Evolutionary conservation across 2,888 invertebrate genomes (phyloP), one percentile per base, ranked within the genome.

Genomic region (Pristionchus arcanus): DNA sequence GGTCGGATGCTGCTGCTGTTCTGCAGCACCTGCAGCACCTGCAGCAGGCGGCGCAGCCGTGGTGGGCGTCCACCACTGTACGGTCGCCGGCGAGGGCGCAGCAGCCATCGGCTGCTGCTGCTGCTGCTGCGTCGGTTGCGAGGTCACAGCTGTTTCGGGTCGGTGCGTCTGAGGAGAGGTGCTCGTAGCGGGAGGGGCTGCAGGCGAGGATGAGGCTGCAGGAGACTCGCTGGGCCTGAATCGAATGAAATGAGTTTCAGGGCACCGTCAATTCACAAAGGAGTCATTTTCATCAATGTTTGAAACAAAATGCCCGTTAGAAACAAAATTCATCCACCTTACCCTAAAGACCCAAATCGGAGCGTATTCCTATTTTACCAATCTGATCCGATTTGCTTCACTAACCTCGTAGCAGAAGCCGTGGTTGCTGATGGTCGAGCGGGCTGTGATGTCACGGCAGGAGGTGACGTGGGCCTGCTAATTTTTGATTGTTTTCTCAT

Each of bases 11-110:
- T 42, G 34, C 74, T 37, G 81, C 49, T 81, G 49, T 2, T 37
- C 42, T 74, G 74, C 37, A 74, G 74, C 37, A 74, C 5, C 68
- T 28, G 28, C 68, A 42, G 77, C 42, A 42, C 3, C 42, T 25
- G n/a, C 49, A 42, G 81, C 81, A 81, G 77, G 34, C 25, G 74
- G 74, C 25, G 74, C 74, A 13, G 81, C 81, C 49, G 81, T 11
- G 11, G 84, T 85, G 13, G 84, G 59, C 55, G 59, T 85, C 84
- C 84, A 85, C 84, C 84, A 85, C 49, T 85, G 84, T 37, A 85
- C 84, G 59, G 84, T 85, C 31, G 55, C 55, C 25, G 25, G 84
- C 34, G 84, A 49, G 25, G 84, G 59, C 37, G 59, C 84, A 16
- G 84, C 34, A 28, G 84, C 55, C 28, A 34, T 13, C 19, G 86